A percentile compares a stretch with the other conserved stretches of the same genome.
Conservation (phyloP, 2,113 vertebrate species). For the Hoplias malabaricus region DNA sequence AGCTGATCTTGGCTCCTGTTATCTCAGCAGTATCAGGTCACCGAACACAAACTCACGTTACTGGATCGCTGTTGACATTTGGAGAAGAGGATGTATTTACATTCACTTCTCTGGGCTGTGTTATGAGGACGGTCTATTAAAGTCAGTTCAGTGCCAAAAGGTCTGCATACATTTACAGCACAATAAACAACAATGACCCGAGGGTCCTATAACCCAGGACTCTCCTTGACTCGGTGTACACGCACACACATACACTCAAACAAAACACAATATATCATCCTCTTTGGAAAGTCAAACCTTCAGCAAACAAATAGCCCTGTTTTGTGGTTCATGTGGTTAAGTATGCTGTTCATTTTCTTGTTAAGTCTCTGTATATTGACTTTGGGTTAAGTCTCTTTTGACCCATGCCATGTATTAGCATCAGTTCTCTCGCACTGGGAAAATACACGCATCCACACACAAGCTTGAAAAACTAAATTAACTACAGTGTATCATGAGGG, state of each 20-base stretch:
- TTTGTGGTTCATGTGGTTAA: not conserved
- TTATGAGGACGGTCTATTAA: not conserved
- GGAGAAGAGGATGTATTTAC: not conserved
- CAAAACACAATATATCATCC: too few species aligned
- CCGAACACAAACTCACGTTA: not conserved
- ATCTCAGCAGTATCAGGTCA: not conserved
- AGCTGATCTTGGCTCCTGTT: not conserved
- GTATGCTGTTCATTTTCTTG: not conserved
- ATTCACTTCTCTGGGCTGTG: not conserved
- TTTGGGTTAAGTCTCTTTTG: not conserved
- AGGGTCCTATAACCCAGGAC: not conserved
- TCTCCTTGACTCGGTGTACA: not conserved
- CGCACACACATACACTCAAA: not conserved
- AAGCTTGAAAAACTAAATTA: not conserved
- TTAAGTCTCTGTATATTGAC: not conserved
- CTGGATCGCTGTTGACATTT: not conserved
- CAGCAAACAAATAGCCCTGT: not conserved
- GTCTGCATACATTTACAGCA: not conserved
- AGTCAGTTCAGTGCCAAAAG: not conserved
- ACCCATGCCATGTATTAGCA: constrained; percentile 5
- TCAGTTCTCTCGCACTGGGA: not conserved
- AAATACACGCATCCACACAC: not conserved
- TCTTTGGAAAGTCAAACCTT: not conserved
- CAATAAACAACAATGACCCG: not conserved
- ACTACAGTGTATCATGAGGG: not conserved